A percentile compares a stretch with the other conserved stretches of the same genome.
Evolutionary conservation across 2,888 invertebrate species (phyloP).

Genomic region (Ectemnius continuus): DNA sequence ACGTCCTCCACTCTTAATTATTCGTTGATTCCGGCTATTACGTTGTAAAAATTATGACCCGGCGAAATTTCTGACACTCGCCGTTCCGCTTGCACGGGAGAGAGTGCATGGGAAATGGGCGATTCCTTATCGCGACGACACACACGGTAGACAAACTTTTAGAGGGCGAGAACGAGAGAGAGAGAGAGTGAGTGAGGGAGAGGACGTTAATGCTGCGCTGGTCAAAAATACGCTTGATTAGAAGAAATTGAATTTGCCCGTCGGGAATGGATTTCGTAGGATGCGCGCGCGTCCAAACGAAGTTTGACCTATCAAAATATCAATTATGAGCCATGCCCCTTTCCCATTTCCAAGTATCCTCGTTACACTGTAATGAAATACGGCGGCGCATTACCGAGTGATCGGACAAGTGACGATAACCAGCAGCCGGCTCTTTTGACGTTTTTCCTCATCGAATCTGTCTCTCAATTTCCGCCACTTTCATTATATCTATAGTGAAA

Average conservation of each 20-base stretch:
- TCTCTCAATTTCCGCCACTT: constrained; percentile 11
- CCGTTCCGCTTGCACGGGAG: no score
- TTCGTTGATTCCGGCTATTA: not conserved
- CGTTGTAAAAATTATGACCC: not conserved
- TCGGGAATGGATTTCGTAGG: constrained; percentile 38
- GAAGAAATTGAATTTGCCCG: constrained; percentile 58
- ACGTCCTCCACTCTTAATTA: not conserved
- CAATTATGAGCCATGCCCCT: constrained; percentile 47
- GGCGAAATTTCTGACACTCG: no score
- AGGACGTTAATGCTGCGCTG: constrained; percentile 47
- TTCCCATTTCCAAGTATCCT: constrained; percentile 34
- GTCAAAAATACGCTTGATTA: constrained; percentile 56
- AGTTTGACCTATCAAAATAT: constrained; percentile 56
- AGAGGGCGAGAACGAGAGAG: constrained; percentile 23
- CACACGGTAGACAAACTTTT: constrained; percentile 41
- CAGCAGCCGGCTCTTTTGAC: constrained; percentile 21
- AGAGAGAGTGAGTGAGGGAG: constrained; percentile 26
- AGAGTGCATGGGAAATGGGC: not conserved
- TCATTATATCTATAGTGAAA: no score
- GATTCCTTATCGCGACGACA: constrained; percentile 3
- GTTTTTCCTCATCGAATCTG: constrained; percentile 13
- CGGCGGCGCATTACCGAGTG: constrained; percentile 15
- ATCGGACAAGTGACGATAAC: not conserved
- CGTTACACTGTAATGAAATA: constrained; percentile 52
- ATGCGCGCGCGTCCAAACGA: constrained; percentile 16